A percentile compares a stretch with the other conserved stretches of the same genome.
Conservation (phyloP, 2,113 vertebrate species). For the Lophura nycthemera region DNA sequence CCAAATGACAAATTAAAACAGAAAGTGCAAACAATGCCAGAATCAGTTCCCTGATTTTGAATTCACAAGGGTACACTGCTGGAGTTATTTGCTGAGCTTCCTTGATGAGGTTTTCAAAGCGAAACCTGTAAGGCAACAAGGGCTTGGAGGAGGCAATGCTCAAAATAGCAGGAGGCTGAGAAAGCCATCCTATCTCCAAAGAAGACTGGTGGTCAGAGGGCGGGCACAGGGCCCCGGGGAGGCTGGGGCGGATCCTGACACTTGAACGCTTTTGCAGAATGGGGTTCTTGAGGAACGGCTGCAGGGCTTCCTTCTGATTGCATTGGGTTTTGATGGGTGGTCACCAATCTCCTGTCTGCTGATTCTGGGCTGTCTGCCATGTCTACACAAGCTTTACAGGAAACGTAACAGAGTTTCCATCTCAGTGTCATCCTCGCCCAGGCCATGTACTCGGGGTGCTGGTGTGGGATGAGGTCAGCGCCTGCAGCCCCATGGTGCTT, state of each 20-base stretch:
- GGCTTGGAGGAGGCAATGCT: neutral
- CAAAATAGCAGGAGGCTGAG: neutral
- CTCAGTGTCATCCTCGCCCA: fast-evolving
- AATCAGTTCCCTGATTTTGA: slow-evolving; percentile 59
- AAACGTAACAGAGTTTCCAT: fast-evolving
- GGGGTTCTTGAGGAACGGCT: neutral
- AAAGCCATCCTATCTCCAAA: neutral
- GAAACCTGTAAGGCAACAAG: neutral
- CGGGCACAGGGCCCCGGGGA: neutral
- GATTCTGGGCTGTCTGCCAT: neutral
- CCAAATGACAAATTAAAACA: slow-evolving; percentile 72
- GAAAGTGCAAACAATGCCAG: slow-evolving; percentile 41
- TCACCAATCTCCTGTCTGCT: neutral
- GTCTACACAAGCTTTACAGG: neutral
- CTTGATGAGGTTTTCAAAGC: neutral
- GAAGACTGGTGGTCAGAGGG: neutral
- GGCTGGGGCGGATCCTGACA: neutral
- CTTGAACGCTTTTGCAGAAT: no score
- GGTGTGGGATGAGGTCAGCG: neutral
- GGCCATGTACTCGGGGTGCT: neutral
- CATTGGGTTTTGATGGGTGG: neutral
- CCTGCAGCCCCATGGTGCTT: neutral
- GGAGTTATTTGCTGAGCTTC: slow-evolving; percentile 44
- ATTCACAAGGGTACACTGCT: neutral
- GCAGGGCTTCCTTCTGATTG: neutral